These are phyloP conservation scores for Noctua pronuba DNA, from an alignment of 2,888 invertebrate genomes.

Conservation along the genomic window DNA sequence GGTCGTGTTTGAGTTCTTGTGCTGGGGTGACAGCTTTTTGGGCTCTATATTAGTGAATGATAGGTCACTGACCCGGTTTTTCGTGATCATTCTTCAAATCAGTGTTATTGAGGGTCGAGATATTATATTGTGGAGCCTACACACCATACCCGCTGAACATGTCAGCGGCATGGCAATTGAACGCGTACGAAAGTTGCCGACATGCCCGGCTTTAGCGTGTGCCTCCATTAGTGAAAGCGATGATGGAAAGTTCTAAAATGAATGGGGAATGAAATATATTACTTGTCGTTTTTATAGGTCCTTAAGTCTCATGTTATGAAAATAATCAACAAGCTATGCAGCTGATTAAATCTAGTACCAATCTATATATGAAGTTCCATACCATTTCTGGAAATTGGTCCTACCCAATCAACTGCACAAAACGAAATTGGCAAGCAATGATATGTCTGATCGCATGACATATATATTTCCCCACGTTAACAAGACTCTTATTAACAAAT, in stretches of 20 bases:
- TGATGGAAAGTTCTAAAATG: background rate
- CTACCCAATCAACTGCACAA: conserved; percentile 1
- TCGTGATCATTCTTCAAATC: background rate
- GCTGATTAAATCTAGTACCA: background rate
- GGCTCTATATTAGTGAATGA: background rate
- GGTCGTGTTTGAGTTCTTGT: conserved; percentile 9
- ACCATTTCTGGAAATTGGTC: background rate
- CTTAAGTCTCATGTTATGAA: background rate
- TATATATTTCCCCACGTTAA: background rate
- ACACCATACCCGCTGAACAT: background rate
- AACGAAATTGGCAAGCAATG: background rate
- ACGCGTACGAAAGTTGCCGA: background rate
- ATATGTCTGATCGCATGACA: background rate
- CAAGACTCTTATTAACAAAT: background rate
- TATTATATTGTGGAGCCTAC: background rate
- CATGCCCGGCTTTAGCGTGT: background rate
- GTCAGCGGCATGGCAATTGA: background rate
- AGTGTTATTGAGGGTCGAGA: background rate
- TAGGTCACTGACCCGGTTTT: background rate
- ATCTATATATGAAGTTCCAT: background rate
- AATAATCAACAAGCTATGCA: background rate
- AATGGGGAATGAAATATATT: background rate
- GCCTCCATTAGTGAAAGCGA: background rate
- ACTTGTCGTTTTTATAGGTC: too few relatives aligned
- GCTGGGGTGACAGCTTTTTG: background rate